Base-by-base conservation (phyloP, 2,797 vertebrate species). In the Pygocentrus nattereri region DNA sequence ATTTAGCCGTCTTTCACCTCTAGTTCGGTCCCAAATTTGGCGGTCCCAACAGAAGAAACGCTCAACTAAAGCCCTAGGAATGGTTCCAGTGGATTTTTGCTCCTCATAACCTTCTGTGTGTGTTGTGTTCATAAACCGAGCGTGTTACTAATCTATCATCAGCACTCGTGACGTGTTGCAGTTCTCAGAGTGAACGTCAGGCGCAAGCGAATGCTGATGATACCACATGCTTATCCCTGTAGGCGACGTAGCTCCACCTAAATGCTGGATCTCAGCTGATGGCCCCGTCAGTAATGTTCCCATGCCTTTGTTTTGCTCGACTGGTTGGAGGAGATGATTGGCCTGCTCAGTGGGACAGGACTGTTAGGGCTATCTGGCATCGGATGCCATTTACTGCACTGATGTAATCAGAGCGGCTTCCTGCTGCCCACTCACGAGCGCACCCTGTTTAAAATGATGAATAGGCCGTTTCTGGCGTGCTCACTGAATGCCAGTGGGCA, bases 41-140 rank as follows among this genome's bases (percentile, higher is more conserved):
- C n/a, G n/a, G n/a, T n/a, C n/a, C n/a, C n/a, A n/a, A n/a, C n/a
- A n/a, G n/a, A n/a, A n/a, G n/a, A n/a, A n/a, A n/a, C n/a, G n/a
- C n/a, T n/a, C n/a, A n/a, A n/a, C n/a, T n/a, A n/a, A n/a, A n/a
- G n/a, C n/a, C n/a, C 3, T 44, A 1, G 7, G 23, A 3, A 73
- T 78, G 27, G 23, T 68, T 78, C 75, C 69, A 82, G 6, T 59
- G 41, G 70, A 68, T 64, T 74, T 78, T 62, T 62, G 31, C 15
- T 50, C 12, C n/a, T n/a, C 8, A 0, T 59, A 58, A 74, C 47
- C 21, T 4, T 16, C 12, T 59, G 21, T 27, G 2, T 54, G 23
- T 23, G 25, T 52, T 25, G 50, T 73, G 50, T 73, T 27, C 6
- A 19, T 52, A 21, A 38, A 34, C 19, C 34, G 70, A 41, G 21